Evolutionary conservation across 2,888 invertebrate genomes (phyloP), one percentile per base, ranked within the genome.

Genomic region (Leistus spinibarbis): DNA sequence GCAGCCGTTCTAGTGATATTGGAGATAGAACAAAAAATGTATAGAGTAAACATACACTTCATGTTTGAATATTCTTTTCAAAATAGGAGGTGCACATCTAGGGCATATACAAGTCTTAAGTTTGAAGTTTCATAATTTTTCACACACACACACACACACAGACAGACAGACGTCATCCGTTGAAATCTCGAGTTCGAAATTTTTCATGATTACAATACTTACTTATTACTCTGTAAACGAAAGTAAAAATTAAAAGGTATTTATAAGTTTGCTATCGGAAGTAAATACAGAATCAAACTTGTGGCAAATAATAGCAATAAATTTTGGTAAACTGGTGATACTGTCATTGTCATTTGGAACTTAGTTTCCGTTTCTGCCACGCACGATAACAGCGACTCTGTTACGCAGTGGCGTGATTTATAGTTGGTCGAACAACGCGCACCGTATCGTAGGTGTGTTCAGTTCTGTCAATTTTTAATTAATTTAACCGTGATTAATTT

Each of bases 381-480:
- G 60, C 22, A 60, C 60, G 60, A 40, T 40, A 40, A 40, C 60
- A 60, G 19, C 20, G 10, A 9, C 60, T 19, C 60, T 22, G 60
- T 19, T 53, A 60, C 63, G 24, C 13, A 19, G 16, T 27, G 24
- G 53, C 63, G 63, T 71, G 71, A 71, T 71, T 71, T 71, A 71
- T 71, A 20, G 63, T 63, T 64, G 53, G 17, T 40, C 16, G 22
- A 53, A 23, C 69, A 54, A 54, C 62, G 53, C 62, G 24, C 57
- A 20, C 16, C 69, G 24, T 23, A 24, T 54, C 54, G 40, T 20
- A 70, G 71, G 71, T 71, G 64, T 64, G 54, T 64, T 16, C 69
- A 54, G 53, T 23, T 10, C 63, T 71, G 71, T 71, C 71, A 71
- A 70, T 64, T 71, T 71, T 64, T 63, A 64, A 71, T 71, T 71